Evolutionary conservation across 2,797 vertebrate genomes (phyloP), one percentile per base, ranked within the genome.

Genomic region (Macropodus opercularis): DNA sequence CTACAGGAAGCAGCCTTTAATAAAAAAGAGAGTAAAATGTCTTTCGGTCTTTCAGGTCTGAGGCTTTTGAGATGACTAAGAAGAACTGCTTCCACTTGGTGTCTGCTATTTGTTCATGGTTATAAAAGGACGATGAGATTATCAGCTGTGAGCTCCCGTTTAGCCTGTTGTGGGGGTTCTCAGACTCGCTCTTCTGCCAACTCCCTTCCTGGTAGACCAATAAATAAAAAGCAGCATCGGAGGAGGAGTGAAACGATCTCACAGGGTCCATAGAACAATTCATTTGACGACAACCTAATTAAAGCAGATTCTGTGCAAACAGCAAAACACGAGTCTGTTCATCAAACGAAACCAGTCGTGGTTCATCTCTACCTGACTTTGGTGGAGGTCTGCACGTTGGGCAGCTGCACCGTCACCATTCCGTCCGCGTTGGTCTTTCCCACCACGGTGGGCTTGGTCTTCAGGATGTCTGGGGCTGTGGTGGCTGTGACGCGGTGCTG

Each of bases 361-460:
- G 17, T 29, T 43, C n/a, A 40, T 69, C 51, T 40, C 39, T 75
- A 99, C 97, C 95, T 97, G 93, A 98, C 95, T 85, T 94, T 95
- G 46, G 95, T 92, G 46, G 94, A 93, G 63, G 93, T 91, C 82
- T 96, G 95, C 62, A 96, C 94, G 54, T 93, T 88, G 3, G 96
- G 96, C 26, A 99, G 92, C 75, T 98, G 95, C 66, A 98, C 95
- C 0, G 96, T 98, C 85, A 98, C 95, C 92, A 96, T 98, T 84
- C 95, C 96, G 2, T 98, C 95, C 2, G 94, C 87, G 62, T 96
- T 97, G 74, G 95, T 97, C 87, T 98, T 98, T 49, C 96, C 96
- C 19, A 98, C 93, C 79, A 98, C 93, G 15, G 90, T 88, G 5
- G 98, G 98, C 72, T 98, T 99, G 69, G 94, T 95, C 26, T 94